Conservation (phyloP, 2,888 invertebrate genomes). For the Empis stercorea region DNA sequence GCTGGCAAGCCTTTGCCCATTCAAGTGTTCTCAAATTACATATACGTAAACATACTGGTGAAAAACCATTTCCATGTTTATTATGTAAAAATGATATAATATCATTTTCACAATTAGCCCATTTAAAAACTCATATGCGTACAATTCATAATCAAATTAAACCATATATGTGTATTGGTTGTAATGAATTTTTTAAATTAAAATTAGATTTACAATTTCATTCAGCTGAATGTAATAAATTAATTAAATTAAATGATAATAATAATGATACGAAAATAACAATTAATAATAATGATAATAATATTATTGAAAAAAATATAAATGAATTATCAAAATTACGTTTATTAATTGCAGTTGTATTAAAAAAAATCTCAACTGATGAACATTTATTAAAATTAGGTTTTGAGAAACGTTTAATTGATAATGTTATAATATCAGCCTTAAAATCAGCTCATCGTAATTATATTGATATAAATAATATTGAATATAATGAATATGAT, state of each 20-base stretch:
- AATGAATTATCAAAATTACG: constrained; percentile 62
- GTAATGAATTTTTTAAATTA: constrained; percentile 60
- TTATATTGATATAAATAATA: constrained; percentile 46
- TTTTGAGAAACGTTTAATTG: constrained; percentile 58
- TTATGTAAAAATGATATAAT: constrained; percentile 49
- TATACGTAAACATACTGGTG: constrained; percentile 70
- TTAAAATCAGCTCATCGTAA: constrained; percentile 59
- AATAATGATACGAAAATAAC: constrained; percentile 3
- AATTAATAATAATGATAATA: constrained; percentile 14
- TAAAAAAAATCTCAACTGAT: constrained; percentile 72
- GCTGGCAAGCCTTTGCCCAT: constrained; percentile 67
- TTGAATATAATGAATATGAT: constrained; percentile 40
- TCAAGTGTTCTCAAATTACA: constrained; percentile 47
- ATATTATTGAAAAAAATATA: constrained; percentile 33
- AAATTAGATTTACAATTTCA: constrained; percentile 61
- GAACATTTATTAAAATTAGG: constrained; percentile 65
- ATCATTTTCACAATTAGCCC: constrained; percentile 70
- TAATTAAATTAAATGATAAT: constrained; percentile 6
- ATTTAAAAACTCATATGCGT: constrained; percentile 78
- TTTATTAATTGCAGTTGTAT: constrained; percentile 61
- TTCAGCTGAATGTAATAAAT: constrained; percentile 37
- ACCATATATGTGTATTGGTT: constrained; percentile 63
- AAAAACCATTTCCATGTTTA: constrained; percentile 65
- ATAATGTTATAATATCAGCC: constrained; percentile 67
- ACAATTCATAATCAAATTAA: constrained; percentile 68